Percentiles rank a stretch among this genome's conserved stretches.
Conservation (phyloP, 2,797 vertebrate genomes). For the Alca torda region DNA sequence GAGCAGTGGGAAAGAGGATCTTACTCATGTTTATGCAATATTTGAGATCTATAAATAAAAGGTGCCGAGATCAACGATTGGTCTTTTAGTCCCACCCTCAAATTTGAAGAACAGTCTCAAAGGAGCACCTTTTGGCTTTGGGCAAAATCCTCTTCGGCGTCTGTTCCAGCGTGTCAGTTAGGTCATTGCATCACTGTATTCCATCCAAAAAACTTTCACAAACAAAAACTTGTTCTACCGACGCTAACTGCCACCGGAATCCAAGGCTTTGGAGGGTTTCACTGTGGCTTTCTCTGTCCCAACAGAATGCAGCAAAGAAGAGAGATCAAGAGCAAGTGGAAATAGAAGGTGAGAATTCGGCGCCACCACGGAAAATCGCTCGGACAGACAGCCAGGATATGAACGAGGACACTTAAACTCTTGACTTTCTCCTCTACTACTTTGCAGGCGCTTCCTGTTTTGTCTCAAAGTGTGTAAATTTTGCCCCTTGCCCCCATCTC, state of each 20-base stretch:
- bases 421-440: neutral
- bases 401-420: constrained; percentile 84
- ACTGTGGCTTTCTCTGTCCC: neutral
- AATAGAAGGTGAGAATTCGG: constrained; percentile 82
- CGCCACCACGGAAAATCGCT: constrained; percentile 87
- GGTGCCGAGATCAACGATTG: neutral
- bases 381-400: constrained; percentile 87
- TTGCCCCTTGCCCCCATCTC: neutral
- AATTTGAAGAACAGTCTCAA: neutral
- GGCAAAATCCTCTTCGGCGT: neutral
- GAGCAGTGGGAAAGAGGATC: neutral
- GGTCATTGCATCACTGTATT: neutral
- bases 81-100: neutral
- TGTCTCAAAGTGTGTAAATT: constrained; percentile 62
- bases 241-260: neutral
- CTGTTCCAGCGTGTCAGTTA: neutral
- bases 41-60: neutral
- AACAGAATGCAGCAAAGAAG: constrained; percentile 87
- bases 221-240: too few relatives aligned
- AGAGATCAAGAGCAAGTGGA: constrained; percentile 87
- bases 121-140: neutral
- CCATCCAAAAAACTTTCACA: neutral
- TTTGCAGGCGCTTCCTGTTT: constrained; percentile 53
- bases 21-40: neutral
- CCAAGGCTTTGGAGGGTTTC: neutral